Evolutionary conservation across 2,797 vertebrate species (phyloP).

Genomic region (Vipera latastei): DNA sequence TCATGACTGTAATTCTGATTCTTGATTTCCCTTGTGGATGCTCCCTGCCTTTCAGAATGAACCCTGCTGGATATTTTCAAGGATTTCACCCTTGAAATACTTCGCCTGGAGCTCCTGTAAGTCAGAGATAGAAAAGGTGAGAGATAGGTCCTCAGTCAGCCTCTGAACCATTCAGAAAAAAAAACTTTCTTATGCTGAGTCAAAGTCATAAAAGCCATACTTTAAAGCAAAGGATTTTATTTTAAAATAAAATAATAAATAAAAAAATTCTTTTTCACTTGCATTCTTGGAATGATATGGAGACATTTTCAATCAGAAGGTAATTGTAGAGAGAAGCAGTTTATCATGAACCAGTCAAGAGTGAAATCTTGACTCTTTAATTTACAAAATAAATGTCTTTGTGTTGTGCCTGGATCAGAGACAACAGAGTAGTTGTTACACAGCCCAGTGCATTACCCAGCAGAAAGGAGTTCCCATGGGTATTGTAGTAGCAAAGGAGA

Average conservation of each 20-base stretch:
- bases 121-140: not conserved
- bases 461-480: conserved; percentile 3
- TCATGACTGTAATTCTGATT: not conserved
- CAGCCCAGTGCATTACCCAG: not conserved
- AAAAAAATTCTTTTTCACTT: not conserved
- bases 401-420: not conserved
- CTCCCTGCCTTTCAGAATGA: not conserved
- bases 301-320: not conserved
- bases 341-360: not conserved
- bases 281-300: not conserved
- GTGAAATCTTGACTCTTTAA: not conserved
- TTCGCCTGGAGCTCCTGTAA: not conserved
- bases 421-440: not conserved
- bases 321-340: not conserved
- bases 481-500: conserved; percentile 13
- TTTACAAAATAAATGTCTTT: not conserved
- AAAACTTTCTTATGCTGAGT: not conserved
- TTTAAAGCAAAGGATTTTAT: not conserved
- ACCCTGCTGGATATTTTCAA: not conserved
- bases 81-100: not conserved
- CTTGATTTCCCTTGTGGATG: not conserved
- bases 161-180: not conserved
- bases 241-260: not conserved
- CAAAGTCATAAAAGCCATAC: not conserved
- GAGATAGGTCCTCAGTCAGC: not conserved